Base-by-base conservation (phyloP, 2,797 vertebrate genomes). In the Macrochelys suwanniensis region DNA sequence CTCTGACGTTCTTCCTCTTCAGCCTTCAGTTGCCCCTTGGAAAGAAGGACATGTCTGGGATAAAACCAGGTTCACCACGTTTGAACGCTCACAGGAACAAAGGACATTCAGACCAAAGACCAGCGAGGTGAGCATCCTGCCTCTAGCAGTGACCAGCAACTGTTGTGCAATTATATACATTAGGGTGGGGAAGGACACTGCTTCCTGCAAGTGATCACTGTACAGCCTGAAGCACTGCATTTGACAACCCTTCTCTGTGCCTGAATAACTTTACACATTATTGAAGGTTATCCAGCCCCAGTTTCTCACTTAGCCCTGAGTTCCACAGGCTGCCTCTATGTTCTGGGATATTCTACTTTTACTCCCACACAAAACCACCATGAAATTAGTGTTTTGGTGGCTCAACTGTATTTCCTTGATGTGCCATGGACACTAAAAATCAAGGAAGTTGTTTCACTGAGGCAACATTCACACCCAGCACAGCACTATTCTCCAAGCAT, bases 11-110 rank as follows among this genome's bases (percentile, higher is more conserved):
- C 98, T 95, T 99, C 99, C 92, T 99, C 99, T 25, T 98, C 98
- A 25, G 98, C 99, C 96, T 99, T 98, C 97, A 99, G 95, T 94
- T 98, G 98, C 53, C 98, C 99, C 99, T 99, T 91, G 92, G 95
- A 80, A 89, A 89, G 47, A 68, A 89, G 33, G 92, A 88, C 94
- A 94, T 54, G 49, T n/a, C 82, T 31, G 92, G 97, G 61, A 19
- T 33, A 78, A 94, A 96, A 93, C 49, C 47, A 88, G 77, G 85
- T 94, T 42, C 49, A 77, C 85, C 2, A 3, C 8, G 26, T 77
- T 11, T 85, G 65, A 90, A 31, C 10, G 56, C 81, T 74, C 57
- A 84, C 13, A 77, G 77, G 86, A 89, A 65, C 53, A 89, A 0
- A 59, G 31, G 84, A n/a, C 21, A 82, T 80, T 50, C 85, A 94